Base-by-base conservation (phyloP, 2,113 vertebrate genomes). In the Cynopterus brachyotis region DNA sequence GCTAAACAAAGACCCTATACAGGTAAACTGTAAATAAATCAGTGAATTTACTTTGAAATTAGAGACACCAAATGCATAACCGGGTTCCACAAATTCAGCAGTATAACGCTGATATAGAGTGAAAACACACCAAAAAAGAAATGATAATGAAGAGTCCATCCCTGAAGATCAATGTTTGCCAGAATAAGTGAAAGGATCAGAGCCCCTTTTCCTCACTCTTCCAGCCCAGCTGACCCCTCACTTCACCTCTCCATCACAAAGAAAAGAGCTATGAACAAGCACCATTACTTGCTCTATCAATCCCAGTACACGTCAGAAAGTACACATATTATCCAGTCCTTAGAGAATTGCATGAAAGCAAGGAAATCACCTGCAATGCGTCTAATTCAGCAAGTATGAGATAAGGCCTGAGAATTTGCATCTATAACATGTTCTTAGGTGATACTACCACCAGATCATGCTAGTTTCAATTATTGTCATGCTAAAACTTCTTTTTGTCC, bases 41-140 rank as follows among this genome's bases (percentile, higher is more conserved):
- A 72, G 40, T 70, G 6, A 53, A 26, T 89, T 93, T 81, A 67
- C n/a, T 87, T 85, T 89, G 42, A 79, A 93, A 85, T 79, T n/a
- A 76, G 26, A 12, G 40, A 73, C 19, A 76, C 7, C 50, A 84
- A 20, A 72, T 69, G 40, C 28, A 79, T 3, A 87, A 2, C 32
- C 73, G 59, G 24, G 22, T 80, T 66, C 24, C 9, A 60, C 50
- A 95, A 81, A 60, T 57, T 80, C 13, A 95, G 55, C 26, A 90
- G 64, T n/a, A n/a, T 75, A 40, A 9, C 35, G n/a, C 12, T 70
- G 50, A 91, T 12, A 73, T 0, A 6, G 6, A 90, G 3, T 76
- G 24, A 81, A 95, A 81, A 60, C 17, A 69, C 15, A 67, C 45
- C 28, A 79, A 92, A 42, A 26, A 81, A 92, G 53, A 85, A 86